Evolutionary conservation across 1,140 invertebrate genomes (phyloP).

Genomic region (Idris sp.): DNA sequence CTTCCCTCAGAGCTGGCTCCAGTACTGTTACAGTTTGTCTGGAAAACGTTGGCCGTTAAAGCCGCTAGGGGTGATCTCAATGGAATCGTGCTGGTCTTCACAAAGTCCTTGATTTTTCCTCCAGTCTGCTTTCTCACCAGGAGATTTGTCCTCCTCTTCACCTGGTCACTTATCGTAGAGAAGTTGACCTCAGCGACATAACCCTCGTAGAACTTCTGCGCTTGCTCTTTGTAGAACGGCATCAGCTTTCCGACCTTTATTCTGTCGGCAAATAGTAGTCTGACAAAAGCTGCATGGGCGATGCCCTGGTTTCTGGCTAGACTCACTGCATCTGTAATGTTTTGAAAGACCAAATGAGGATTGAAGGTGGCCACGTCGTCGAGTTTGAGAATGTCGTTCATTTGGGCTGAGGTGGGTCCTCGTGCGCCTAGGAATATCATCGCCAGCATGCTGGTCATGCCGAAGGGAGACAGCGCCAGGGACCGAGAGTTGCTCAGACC

Average conservation of each 20-base stretch:
- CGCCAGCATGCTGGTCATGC: constrained; percentile 88
- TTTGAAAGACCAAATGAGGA: constrained; percentile 90
- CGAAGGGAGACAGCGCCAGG: constrained; percentile 90
- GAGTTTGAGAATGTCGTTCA: constrained; percentile 90
- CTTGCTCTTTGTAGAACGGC: constrained; percentile 91
- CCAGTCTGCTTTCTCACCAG: constrained; percentile 87
- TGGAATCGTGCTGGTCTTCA: constrained; percentile 84
- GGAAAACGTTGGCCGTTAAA: constrained; percentile 87
- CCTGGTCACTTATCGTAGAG: constrained; percentile 86
- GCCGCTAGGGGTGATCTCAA: constrained; percentile 86
- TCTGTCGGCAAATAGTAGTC: constrained; percentile 87
- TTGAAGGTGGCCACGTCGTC: constrained; percentile 93
- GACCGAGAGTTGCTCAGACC: constrained; percentile 86
- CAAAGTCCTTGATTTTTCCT: constrained; percentile 86
- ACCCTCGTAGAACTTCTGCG: constrained; percentile 90
- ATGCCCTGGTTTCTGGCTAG: constrained; percentile 82
- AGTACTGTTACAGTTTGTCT: constrained; percentile 87
- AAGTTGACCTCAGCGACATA: constrained; percentile 91
- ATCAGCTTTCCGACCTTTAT: constrained; percentile 85
- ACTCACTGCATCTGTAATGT: constrained; percentile 85
- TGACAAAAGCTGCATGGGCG: constrained; percentile 85
- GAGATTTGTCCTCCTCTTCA: constrained; percentile 86
- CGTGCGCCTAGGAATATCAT: constrained; percentile 93
- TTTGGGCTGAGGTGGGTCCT: constrained; percentile 91
- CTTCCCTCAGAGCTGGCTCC: constrained; percentile 84